phyloP scores from a whole-genome alignment of 2,888 invertebrate genomes.

The Xestoiulus laeticollis region DNA sequence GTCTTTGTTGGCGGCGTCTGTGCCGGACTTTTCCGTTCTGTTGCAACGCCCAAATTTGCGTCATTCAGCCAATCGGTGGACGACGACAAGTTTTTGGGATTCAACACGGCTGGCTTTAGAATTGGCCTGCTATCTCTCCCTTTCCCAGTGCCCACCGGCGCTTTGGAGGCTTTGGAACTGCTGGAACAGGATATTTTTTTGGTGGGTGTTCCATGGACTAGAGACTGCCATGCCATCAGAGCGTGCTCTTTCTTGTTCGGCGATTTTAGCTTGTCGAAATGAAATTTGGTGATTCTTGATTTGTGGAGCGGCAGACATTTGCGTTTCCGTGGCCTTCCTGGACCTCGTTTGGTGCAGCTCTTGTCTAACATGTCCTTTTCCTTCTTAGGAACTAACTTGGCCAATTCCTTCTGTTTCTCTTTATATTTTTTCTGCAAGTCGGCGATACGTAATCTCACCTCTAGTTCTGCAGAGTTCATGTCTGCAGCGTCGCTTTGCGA shows the following conservation, averaged over 20 bases:
- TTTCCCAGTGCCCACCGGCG: background rate
- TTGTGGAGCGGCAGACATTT: slow-evolving; percentile 54
- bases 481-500: slow-evolving; percentile 45
- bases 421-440: slow-evolving; percentile 81
- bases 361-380: slow-evolving; percentile 63
- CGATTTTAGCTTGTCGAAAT: slow-evolving; percentile 39
- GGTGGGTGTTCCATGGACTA: slow-evolving; percentile 31
- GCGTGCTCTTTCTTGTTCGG: background rate
- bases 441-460: slow-evolving; percentile 82
- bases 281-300: slow-evolving; percentile 38
- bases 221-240: slow-evolving; percentile 22
- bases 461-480: slow-evolving; percentile 79
- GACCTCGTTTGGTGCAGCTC: slow-evolving; percentile 69
- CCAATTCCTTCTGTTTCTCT: slow-evolving; percentile 83
- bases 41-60: background rate
- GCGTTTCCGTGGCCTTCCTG: slow-evolving; percentile 66
- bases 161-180: slow-evolving; percentile 16
- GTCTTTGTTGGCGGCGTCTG: background rate
- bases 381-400: slow-evolving; percentile 57
- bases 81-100: slow-evolving; percentile 58
- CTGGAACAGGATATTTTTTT: slow-evolving; percentile 42
- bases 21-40: background rate
- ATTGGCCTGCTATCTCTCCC: slow-evolving; percentile 57
- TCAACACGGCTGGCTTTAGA: slow-evolving; percentile 65
- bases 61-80: slow-evolving; percentile 34